Evolutionary conservation across 2,888 invertebrate genomes (phyloP), one percentile per base, ranked within the genome.

Genomic region (Brachyptera risi): DNA sequence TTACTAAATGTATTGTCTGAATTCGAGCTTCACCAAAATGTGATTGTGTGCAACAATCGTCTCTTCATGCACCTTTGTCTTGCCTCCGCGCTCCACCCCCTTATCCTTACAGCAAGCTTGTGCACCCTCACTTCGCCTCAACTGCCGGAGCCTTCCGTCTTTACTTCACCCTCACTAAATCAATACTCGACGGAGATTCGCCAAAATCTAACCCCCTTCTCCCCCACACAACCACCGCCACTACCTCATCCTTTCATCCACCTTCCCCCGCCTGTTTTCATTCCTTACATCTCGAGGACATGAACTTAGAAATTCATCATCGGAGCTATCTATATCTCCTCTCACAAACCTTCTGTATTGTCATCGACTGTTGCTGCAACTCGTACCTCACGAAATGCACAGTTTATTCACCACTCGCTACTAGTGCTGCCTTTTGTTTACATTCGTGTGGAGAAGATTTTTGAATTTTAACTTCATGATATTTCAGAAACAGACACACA

Each of bases 121-220:
- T 54, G 37, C 54, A 31, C 54, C 54, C 35, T 37, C 54, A 37
- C 37, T n/a, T 49, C 38, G n/a, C 50, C 27, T 57, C 60, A 58
- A 35, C 58, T 58, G 24, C 58, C 47, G 44, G 47, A 47, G 58
- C 44, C 44, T 58, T 47, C 21, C 58, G 31, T 47, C 47, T 58
- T 58, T 58, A 21, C 59, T 35, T 26, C 42, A 31, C 49, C 50
- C 50, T 59, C 51, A 40, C 54, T 54, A 54, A 54, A 54, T 54
- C 54, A 54, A 54, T 54, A 54, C 54, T 54, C 54, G 54, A 35
- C 54, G 54, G 54, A 54, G 54, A 54, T 54, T 54, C 54, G 37
- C 54, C 54, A 54, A 54, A 54, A 54, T 54, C 54, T 35, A 17
- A 21, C 54, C 54, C 54, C 54, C 51, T 21, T 19, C 54, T 23